Evolutionary conservation across 2,797 vertebrate species (phyloP).

Genomic region (Falco rusticolus): DNA sequence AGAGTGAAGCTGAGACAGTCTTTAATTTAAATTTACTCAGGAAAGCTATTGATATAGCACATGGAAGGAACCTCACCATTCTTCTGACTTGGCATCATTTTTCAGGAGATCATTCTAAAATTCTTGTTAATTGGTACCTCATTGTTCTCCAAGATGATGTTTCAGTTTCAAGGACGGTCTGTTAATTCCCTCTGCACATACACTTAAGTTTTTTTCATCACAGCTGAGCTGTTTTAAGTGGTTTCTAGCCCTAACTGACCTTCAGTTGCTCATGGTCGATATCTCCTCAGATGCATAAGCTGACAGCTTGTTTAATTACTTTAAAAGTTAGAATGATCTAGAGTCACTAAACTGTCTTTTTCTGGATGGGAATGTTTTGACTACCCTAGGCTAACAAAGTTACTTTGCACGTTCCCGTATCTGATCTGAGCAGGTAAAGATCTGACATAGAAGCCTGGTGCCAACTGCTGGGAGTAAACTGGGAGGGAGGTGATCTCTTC

Average conservation of each 20-base stretch:
- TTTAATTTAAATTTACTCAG: not conserved
- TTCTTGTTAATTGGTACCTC: not conserved
- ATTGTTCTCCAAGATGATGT: not conserved
- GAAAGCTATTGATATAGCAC: not conserved
- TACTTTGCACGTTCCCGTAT: not conserved
- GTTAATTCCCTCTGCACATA: not conserved
- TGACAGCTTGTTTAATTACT: not conserved
- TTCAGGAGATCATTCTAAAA: not conserved
- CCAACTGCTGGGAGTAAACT: not conserved
- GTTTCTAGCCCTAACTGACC: not conserved
- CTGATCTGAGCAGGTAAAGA: not conserved
- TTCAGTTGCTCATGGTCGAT: not conserved
- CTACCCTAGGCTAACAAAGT: not conserved
- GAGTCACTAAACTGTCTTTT: not conserved
- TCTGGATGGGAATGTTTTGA: not conserved
- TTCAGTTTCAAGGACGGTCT: not conserved
- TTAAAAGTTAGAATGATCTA: not conserved
- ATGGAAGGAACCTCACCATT: not conserved
- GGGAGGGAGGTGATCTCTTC: not conserved
- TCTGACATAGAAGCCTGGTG: not conserved
- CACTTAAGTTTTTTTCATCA: not conserved
- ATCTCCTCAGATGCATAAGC: not conserved
- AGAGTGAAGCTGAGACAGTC: not conserved
- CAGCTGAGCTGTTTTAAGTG: not conserved
- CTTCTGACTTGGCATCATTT: not conserved